Base-by-base conservation (phyloP, 2,888 invertebrate genomes). In the Dasypogon diadema region DNA sequence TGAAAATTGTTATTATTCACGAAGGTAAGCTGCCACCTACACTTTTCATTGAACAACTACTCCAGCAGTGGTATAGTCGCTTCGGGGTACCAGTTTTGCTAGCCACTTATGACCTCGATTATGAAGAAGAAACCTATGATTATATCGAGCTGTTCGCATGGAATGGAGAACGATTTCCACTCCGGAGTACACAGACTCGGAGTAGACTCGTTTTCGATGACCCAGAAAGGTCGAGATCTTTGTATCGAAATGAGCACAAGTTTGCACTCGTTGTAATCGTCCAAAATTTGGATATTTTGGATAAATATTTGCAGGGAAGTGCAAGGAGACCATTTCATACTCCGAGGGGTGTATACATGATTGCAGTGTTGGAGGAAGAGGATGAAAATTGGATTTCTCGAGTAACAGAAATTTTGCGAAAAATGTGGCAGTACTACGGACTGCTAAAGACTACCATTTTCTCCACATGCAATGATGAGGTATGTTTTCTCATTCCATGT, bases 341-440 rank as follows among this genome's bases (percentile, higher is more conserved):
- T 6, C 75, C 77, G 0, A 21, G 72, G 12, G 75, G 75, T 26
- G 22, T 68, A 16, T 79, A 74, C 56, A 22, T 79, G 16, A 48
- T 79, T 6, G 73, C 70, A 6, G 16, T 77, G 8, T 5, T 51
- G 34, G 65, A 74, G 14, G 26, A 72, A 24, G 34, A 65, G 14
- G 16, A n/a, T 6, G 56, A 68, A 34, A n/a, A 22, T 16, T 75
- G 55, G 22, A n/a, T 70, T 42, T 14, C 5, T 2, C 18, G 10
- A 12, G 75, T 51, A 5, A 26, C 65, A 8, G 16, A 22, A 1
- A 65, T 79, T 0, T 18, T 79, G 14, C 48, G 75, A 68, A 73
- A 60, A 46, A 26, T 79, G 30, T 79, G 79, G 79, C 46, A 18
- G 5, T 30, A 76, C 68, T 77, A 79, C 72, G 79, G 76, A 1